Evolutionary conservation across 2,888 invertebrate species (phyloP), one percentile per base, ranked within the genome.

Genomic region (Agrochola circellaris): DNA sequence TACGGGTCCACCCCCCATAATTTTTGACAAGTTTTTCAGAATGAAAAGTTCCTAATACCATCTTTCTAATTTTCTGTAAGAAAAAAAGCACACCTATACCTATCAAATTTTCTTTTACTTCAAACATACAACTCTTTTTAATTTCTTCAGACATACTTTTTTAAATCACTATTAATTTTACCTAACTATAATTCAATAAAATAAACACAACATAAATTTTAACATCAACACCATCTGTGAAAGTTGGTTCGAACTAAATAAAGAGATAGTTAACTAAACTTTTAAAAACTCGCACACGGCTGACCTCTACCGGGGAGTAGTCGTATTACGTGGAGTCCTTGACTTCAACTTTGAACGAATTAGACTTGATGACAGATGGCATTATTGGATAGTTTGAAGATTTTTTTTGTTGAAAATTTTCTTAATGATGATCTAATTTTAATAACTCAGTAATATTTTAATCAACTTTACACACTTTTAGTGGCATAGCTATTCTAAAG

Each of bases 231-330:
- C 95, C 96, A 95, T 95, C 96, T 96, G 89, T 92, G 87, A 88
- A 89, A 88, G 83, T 77, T 82, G 73, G 30, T 51, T 77, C 75
- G 93, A 95, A 96, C 95, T 94, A 94, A 92, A 89, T 91, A 87
- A 89, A 90, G 83, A 91, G 90, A 89, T 91, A 88, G 87, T 90
- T 88, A 89, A 87, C 88, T 68, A 86, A 93, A 91, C 89, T 93
- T 93, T 92, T 85, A 88, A 92, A 88, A 92, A 90, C 84, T 89
- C 79, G 75, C 76, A 70, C 81, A 83, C 88, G 87, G 83, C 93
- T 94, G 96, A 95, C 96, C 95, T 95, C 96, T 96, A 87, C 88
- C 88, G 95, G 85, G 87, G 92, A 95, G 94, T 95, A 93, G 96
- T 87, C 51, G 83, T 89, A 93, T 90, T 90, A 90, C 85, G 79